Evolutionary conservation across 2,797 vertebrate genomes (phyloP), one percentile per base, ranked within the genome.

Genomic region (Malacoctenus gilli): DNA sequence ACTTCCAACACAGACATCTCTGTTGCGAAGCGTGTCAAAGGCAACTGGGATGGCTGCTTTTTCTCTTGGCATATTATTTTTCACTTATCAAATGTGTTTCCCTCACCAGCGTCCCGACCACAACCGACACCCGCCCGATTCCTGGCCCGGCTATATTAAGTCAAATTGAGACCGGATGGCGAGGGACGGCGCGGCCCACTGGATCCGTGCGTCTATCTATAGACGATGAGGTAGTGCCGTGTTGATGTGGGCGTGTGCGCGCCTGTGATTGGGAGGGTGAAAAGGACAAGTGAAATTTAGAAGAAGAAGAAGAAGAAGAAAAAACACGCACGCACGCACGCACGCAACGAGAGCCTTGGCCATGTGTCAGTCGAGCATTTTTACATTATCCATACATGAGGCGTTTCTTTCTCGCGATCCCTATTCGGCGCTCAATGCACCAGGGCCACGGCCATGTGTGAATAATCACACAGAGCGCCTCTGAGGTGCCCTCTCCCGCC

Each of bases 391-490:
- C 87, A 89, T 89, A 86, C 86, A 74, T 79, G 82, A 87, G 73
- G 85, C 76, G 80, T 87, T 86, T 79, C 73, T 89, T 87, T 83
- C 84, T 89, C 83, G 74, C 72, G 68, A 77, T 71, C 46, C n/a
- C 72, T 66, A 64, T 75, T 86, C 48, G 51, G 64, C 54, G 78
- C 84, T 88, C 71, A 79, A 83, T 89, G 79, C 74, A 59, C 55
- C 68, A 84, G 85, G 80, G 85, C 55, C 41, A 81, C 46, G 52
- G 87, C 79, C 86, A 93, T 87, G 85, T 92, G 91, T 85, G 83
- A 92, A 89, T 92, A 93, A 93, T 92, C 80, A 93, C 89, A 89
- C 80, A 73, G 62, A 85, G 74, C 59, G 89, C 68, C 86, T 79
- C 87, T 41, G 75, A 85, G 65, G 69, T 86, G 89, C 82, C 88